Conservation (phyloP, 2,797 vertebrate genomes). For the Sebastes iracundus region DNA sequence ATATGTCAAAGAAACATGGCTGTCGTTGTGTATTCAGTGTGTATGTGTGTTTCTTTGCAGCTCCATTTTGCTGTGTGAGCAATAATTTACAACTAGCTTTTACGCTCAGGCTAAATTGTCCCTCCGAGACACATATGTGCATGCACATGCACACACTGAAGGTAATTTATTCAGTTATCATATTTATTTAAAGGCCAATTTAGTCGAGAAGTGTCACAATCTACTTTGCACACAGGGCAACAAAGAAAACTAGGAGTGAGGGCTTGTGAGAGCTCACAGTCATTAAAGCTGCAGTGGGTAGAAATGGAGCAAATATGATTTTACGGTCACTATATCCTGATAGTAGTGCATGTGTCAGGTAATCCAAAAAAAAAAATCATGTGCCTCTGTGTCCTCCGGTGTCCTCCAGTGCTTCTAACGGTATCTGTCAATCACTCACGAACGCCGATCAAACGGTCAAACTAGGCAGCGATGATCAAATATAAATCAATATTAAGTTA, state of each 20-base stretch:
- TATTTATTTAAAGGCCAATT: slow-evolving; percentile 41
- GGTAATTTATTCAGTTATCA: slow-evolving; percentile 14
- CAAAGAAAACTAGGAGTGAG: neutral
- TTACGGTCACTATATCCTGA: no score
- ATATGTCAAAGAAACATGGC: slow-evolving; percentile 12
- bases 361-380: no score
- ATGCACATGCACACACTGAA: neutral
- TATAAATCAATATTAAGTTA: no score
- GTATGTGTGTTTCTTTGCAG: neutral
- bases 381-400: no score
- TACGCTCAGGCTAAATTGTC: neutral
- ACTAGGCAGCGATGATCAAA: no score
- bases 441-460: no score
- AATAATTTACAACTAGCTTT: slow-evolving; percentile 27
- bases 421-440: no score
- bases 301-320: no score
- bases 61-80: slow-evolving; percentile 9
- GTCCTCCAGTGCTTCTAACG: no score
- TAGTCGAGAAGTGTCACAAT: slow-evolving; percentile 19
- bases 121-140: neutral
- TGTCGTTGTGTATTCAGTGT: slow-evolving; percentile 1
- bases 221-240: neutral
- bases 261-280: neutral
- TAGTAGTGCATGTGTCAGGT: no score
- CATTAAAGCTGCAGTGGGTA: neutral